A percentile compares a stretch with the other conserved stretches of the same genome.
phyloP scores from a whole-genome alignment of 2,797 vertebrate genomes.

The Aselliscus stoliczkanus region DNA sequence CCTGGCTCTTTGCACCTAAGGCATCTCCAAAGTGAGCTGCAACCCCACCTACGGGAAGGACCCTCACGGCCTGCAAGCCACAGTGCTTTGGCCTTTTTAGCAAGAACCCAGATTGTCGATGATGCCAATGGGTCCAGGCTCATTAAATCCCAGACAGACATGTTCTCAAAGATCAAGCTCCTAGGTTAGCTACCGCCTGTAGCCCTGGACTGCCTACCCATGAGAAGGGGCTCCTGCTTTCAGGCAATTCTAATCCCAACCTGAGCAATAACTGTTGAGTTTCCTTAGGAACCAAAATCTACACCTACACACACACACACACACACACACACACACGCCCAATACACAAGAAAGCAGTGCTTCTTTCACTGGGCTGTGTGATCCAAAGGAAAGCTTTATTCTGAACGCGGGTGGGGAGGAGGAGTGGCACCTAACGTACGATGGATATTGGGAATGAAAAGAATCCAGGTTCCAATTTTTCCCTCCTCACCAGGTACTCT shows the following conservation, averaged over 20 bases:
- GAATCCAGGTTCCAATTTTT: not conserved
- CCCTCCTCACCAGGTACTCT: too few species aligned
- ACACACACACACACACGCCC: too few species aligned
- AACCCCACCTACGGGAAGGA: accelerated
- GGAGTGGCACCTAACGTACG: not conserved
- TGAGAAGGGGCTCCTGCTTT: not conserved
- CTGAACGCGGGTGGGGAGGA: accelerated
- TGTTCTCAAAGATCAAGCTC: not conserved
- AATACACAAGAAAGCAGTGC: not conserved
- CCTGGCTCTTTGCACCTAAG: not conserved
- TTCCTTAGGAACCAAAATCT: not conserved
- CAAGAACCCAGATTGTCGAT: not conserved
- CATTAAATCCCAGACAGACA: not conserved
- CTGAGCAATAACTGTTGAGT: not conserved
- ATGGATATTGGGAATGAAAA: not conserved
- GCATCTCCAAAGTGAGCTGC: accelerated
- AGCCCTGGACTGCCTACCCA: not conserved
- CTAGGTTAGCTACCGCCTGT: not conserved
- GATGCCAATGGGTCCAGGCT: not conserved
- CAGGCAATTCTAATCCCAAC: not conserved
- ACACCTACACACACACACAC: too few species aligned
- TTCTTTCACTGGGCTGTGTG: not conserved
- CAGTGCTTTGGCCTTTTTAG: not conserved
- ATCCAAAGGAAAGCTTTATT: not conserved
- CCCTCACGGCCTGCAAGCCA: not conserved